A percentile compares a stretch with the other conserved stretches of the same genome.
phyloP scores from a whole-genome alignment of 92 coral and sea anemone species.

The Zoanthus sociatus region DNA sequence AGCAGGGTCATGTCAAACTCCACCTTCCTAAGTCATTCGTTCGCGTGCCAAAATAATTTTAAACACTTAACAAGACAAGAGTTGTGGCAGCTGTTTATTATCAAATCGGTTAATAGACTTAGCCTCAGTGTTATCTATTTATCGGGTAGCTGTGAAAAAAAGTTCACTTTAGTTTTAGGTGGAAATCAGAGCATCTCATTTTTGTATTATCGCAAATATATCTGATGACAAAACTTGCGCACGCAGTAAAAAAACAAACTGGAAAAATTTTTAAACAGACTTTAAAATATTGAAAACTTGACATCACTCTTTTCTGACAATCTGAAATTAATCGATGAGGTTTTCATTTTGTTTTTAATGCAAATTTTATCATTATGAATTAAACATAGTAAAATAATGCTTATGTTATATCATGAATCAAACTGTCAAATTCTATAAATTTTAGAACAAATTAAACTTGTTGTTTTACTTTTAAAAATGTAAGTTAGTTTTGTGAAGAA shows the following conservation, averaged over 20 bases:
- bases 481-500: no score
- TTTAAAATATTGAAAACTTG: not conserved
- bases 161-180: not conserved
- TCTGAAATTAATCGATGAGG: not conserved
- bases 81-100: not conserved
- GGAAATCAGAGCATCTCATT: not conserved
- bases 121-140: not conserved
- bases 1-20: no score
- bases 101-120: not conserved
- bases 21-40: not conserved
- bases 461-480: no score
- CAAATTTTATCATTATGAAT: no score
- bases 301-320: not conserved
- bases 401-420: no score
- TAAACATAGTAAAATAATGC: no score
- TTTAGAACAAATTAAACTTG: no score
- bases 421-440: no score
- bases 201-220: not conserved
- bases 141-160: not conserved
- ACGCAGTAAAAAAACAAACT: not conserved
- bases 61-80: constrained; percentile 16
- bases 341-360: no score
- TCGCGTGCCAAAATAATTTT: constrained; percentile 49
- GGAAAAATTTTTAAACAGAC: not conserved
- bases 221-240: not conserved